Evolutionary conservation across 2,888 invertebrate genomes (phyloP).

Genomic region (Latheticus oryzae): DNA sequence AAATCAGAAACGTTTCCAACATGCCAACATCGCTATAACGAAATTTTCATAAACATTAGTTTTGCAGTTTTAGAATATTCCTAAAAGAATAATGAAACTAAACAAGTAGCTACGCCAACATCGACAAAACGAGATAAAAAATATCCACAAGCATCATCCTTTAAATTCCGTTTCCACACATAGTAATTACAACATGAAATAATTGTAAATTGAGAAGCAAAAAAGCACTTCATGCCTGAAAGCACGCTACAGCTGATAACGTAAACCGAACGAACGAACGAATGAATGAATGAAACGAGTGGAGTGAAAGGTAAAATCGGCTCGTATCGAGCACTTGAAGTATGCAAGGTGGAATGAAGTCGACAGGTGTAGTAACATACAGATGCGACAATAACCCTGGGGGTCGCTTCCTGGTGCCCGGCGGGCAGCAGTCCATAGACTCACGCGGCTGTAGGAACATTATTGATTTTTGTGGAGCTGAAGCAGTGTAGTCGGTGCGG

Average conservation of each 20-base stretch:
- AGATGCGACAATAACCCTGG: conserved; percentile 25
- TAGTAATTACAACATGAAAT: neutral
- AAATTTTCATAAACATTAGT: too few species aligned
- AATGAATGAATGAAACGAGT: too few species aligned
- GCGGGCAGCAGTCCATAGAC: conserved; percentile 50
- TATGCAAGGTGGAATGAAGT: conserved; percentile 3
- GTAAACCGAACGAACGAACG: conserved; percentile 2
- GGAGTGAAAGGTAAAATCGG: conserved; percentile 16
- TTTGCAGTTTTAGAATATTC: too few species aligned
- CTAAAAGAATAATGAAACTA: too few species aligned
- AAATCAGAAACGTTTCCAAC: too few species aligned
- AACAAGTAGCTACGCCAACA: too few species aligned
- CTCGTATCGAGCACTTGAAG: conserved; percentile 8
- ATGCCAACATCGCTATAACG: too few species aligned
- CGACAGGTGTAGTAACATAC: conserved; percentile 42
- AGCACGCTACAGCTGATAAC: conserved; percentile 4
- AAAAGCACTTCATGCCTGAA: neutral
- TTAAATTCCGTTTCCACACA: too few species aligned
- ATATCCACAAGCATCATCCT: too few species aligned
- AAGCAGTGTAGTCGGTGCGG: conserved; percentile 53
- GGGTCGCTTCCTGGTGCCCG: conserved; percentile 51
- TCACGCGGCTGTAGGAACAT: conserved; percentile 52
- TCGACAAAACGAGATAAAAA: too few species aligned
- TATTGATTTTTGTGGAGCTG: conserved; percentile 60
- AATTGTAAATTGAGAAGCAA: conserved; percentile 6